Base-by-base conservation (phyloP, 1,140 invertebrate genomes). In the Calosoma granatense region DNA sequence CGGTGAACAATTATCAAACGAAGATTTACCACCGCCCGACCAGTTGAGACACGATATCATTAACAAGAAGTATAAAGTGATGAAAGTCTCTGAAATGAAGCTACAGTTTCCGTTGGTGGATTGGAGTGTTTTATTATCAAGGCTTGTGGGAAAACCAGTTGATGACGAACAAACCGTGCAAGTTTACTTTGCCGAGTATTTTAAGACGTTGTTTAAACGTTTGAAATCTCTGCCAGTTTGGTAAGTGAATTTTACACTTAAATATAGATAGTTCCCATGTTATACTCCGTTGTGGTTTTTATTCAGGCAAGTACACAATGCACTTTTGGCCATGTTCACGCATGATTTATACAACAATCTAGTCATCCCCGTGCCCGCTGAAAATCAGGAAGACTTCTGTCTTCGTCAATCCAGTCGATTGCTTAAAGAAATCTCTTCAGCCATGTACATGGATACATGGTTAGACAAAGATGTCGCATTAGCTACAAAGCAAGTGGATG, bases 301-400 rank as follows among this genome's bases (percentile, higher is more conserved):
- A 36, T 56, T 56, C 53, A 59, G 60, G 52, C 26, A 54, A 20
- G 23, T 64, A 14, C 56, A 60, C 20, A 60, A 60, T 15, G 55
- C 56, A 1, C 47, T 64, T 11, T 19, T 64, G 12, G 22, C 59
- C 23, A 58, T 64, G 2, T 60, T 60, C 26, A 58, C 59, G 2
- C 23, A 57, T 26, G 54, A 59, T 30, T 54, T 64, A n/a, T 64
- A 51, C 30, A 53, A 60, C 30, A 58, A 57, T 39, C 56, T 57
- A 20, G 63, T 64, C 11, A 15, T 61, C 20, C 56, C 63, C 0
- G 47, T 53, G 47, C 15, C 51, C 1, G 59, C 36, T 51, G 20
- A 36, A 2, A 36, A 47, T 15, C 36, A 56, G 3, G 22, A 53
- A 2, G n/a, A 53, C 17, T 64, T 59, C 30, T 64, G 63, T 43